Evolutionary conservation across 1,140 invertebrate species (phyloP), one percentile per base, ranked within the genome.

Genomic region (Drosophila pectinifera): DNA sequence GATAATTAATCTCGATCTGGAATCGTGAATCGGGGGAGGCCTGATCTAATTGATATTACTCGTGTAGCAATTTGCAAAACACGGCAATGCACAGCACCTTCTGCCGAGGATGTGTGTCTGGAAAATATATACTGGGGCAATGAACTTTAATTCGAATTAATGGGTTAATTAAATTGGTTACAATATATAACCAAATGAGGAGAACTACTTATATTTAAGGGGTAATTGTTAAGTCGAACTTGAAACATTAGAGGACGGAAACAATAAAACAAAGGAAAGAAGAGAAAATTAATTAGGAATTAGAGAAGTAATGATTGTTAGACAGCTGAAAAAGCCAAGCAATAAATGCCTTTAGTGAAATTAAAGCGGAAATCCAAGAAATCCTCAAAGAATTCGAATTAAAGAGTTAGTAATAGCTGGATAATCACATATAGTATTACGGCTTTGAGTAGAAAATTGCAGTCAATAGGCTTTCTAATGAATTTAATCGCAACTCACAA

Each of bases 31-130:
- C 58, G 63, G 45, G 64, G 64, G 53, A 48, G 57, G 31, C 14
- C 22, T n/a, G 14, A 69, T 46, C 62, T 54, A 70, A 39, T 55
- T 41, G 48, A 59, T 49, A 59, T 54, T 31, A 53, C 20, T 48
- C 69, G 45, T 77, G 73, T 77, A 55, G 43, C 43, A 69, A 76
- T 77, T 77, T 77, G 73, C 73, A 36, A 76, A 65, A 65, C 73
- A 65, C 49, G 65, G 49, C 42, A 68, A 68, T 63, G 62, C 61
- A 65, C 43, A 64, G 43, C 53, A 70, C 49, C 55, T 78, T 45
- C 45, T 51, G 16, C 22, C 28, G 39, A 38, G 78, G 59, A 51
- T 36, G 13, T 20, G 28, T 16, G 48, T 10, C 0, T 20, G 20
- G 6, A 8, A 8, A 7, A 14, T 34, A 14, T 51, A 8, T 14